These are phyloP conservation scores for Bombus impatiens DNA, from an alignment of 1,140 invertebrate genomes.

Conservation along the genomic window DNA sequence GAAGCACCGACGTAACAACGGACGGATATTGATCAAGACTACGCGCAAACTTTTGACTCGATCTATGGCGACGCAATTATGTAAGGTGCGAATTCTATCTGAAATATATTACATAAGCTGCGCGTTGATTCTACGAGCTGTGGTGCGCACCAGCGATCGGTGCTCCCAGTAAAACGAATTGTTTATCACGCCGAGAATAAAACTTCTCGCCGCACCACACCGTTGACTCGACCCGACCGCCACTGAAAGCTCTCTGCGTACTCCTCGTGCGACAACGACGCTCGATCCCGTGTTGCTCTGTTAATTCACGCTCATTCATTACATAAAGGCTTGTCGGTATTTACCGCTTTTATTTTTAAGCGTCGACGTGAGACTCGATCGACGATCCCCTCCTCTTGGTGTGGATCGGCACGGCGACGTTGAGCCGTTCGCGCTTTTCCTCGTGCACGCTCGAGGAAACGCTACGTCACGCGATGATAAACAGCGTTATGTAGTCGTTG, in stretches of 20 bases:
- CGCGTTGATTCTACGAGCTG: constrained; percentile 2
- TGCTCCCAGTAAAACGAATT: constrained; percentile 38
- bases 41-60: background rate
- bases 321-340: constrained; percentile 76
- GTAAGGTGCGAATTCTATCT: constrained; percentile 37
- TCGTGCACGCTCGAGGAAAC: background rate
- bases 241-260: background rate
- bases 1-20: background rate
- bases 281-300: constrained; percentile 22
- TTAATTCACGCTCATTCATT: constrained; percentile 78
- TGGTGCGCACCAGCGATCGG: constrained; percentile 19
- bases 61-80: constrained; percentile 32
- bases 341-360: constrained; percentile 77
- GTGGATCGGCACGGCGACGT: too few species aligned
- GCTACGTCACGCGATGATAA: constrained; percentile 37
- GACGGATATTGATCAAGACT: background rate
- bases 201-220: background rate
- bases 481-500: constrained; percentile 44
- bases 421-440: constrained; percentile 12
- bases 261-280: constrained; percentile 21
- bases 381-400: background rate
- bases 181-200: constrained; percentile 47
- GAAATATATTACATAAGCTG: constrained; percentile 45
- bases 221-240: constrained; percentile 21
- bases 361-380: constrained; percentile 38